Base-by-base conservation (phyloP, 2,113 vertebrate genomes). In the Pitta sordida region DNA sequence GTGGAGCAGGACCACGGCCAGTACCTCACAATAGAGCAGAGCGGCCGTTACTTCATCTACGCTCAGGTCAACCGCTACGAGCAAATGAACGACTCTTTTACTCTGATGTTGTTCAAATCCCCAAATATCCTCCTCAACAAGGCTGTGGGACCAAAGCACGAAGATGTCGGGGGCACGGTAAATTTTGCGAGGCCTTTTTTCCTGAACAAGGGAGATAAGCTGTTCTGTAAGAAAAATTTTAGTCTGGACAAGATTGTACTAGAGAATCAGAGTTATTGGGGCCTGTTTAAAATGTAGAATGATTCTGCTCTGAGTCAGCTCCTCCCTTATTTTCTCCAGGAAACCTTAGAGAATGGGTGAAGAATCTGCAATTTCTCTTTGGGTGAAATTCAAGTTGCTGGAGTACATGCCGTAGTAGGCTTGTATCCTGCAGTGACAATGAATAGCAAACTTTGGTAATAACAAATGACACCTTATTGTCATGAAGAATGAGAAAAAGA, bases 11-110 rank as follows among this genome's bases (percentile, higher is more conserved):
- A 10, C 6, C 6, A 0, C 13, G 58, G 22, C 20, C 1, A 52
- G 51, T 20, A 74, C 51, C 71, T 96, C 36, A 2, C 5, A 6
- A 91, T 96, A 2, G 5, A 77, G 63, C 37, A 90, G 63, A 88
- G 21, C 0, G 87, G 94, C 71, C 70, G 13, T 13, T 96, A 96
- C 52, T 94, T 93, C 55, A 27, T 80, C 78, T 96, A 96, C 0
- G 87, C n/a, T 37, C 94, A 95, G 64, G 7, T 96, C 53, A 17
- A 7, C 82, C 93, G 87, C 36, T 5, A 0, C 9, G 0, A 2
- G 2, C 0, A 0, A 3, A 10, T 2, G 5, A 0, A 29, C 0
- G 0, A 0, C 2, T 0, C 30, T 67, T 60, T 93, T 4, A 8
- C 70, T 0, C 3, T 96, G 43, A 2, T 2, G 13, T 39, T 95